These are phyloP conservation scores for Rhamnusium bicolor DNA, from an alignment of 2,888 invertebrate species.

Conservation along the genomic window DNA sequence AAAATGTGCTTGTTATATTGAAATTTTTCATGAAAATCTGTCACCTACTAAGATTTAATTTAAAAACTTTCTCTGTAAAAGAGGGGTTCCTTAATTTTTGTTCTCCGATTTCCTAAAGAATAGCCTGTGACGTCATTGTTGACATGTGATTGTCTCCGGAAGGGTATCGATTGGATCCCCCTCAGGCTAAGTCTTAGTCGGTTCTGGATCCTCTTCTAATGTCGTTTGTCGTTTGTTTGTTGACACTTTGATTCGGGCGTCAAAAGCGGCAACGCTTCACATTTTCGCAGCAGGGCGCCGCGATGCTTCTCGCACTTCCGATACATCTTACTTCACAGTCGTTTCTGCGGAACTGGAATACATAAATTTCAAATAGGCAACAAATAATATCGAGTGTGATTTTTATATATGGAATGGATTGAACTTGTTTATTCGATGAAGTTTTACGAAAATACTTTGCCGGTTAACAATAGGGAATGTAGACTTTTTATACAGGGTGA, in stretches of 20 bases:
- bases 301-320: conserved; percentile 44
- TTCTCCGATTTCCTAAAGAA: conserved; percentile 12
- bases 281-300: conserved; percentile 33
- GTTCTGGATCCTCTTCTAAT: conserved; percentile 59
- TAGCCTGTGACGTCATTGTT: conserved; percentile 26
- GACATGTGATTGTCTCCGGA: conserved; percentile 37
- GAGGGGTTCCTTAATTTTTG: not conserved
- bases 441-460: no score
- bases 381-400: not conserved
- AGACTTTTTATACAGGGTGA: no score
- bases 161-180: conserved; percentile 36
- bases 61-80: not conserved
- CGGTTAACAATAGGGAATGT: no score
- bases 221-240: conserved; percentile 70
- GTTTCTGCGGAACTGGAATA: conserved; percentile 33
- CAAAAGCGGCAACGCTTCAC: conserved; percentile 36
- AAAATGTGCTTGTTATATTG: not conserved
- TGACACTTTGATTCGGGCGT: conserved; percentile 64
- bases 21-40: not conserved
- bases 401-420: no score
- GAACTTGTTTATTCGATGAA: no score
- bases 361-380: conserved; percentile 25
- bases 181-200: conserved; percentile 24
- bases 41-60: not conserved
- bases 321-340: conserved; percentile 38